These are phyloP conservation scores for Myopa testacea DNA, from an alignment of 2,888 invertebrate species.

Conservation along the genomic window DNA sequence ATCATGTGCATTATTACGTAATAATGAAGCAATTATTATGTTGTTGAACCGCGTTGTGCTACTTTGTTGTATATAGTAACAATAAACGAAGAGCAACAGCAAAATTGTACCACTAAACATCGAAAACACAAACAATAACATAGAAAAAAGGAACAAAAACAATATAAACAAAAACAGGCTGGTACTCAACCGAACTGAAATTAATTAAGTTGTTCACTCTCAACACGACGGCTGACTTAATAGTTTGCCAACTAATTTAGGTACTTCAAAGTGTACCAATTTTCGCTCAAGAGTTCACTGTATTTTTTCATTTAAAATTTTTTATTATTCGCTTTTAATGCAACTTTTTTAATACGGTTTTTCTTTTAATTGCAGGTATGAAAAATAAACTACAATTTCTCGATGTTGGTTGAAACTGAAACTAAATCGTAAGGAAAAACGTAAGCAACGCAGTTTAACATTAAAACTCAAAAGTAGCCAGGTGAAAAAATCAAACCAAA, in stretches of 20 bases:
- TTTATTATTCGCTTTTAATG: neutral
- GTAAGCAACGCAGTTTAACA: neutral
- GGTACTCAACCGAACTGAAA: slow-evolving; percentile 3
- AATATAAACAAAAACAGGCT: too few relatives aligned
- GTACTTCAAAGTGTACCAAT: neutral
- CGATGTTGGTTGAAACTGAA: neutral
- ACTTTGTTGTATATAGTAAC: neutral
- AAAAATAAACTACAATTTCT: neutral
- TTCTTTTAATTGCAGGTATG: slow-evolving; percentile 31
- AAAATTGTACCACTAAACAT: neutral
- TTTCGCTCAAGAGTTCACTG: too few relatives aligned
- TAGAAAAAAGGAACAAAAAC: neutral
- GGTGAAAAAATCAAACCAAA: slow-evolving; percentile 6
- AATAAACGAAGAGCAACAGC: neutral
- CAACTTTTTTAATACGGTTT: neutral
- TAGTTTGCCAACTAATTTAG: neutral
- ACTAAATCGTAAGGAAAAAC: neutral
- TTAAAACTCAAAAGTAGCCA: too few relatives aligned
- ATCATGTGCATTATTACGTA: neutral
- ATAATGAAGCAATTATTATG: slow-evolving; percentile 26
- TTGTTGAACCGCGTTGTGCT: slow-evolving; percentile 16
- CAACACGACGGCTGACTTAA: neutral
- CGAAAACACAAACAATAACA: slow-evolving; percentile 4
- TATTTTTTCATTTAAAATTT: neutral
- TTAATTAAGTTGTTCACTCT: slow-evolving; percentile 1